Conservation (phyloP, 1,140 invertebrate genomes). For the Pseudomyrmex dendroicus region DNA sequence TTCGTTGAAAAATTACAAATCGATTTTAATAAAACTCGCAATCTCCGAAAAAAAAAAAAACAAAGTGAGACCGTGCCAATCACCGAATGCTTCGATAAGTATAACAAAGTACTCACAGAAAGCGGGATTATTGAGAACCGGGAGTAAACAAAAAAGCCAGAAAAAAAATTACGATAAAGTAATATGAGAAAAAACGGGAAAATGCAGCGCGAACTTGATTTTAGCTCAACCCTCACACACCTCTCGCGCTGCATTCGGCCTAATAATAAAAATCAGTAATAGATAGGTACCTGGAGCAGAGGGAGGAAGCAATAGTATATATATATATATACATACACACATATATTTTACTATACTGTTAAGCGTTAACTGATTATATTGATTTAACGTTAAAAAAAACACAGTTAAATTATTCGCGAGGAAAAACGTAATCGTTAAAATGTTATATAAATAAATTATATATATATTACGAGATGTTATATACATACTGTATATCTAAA, state of each 20-base stretch:
- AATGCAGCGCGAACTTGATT: constrained; percentile 22
- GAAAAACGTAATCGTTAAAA: constrained; percentile 58
- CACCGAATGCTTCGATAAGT: not conserved
- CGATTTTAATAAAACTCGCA: not conserved
- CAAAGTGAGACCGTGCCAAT: not conserved
- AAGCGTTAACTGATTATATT: constrained; percentile 44
- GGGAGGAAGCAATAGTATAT: constrained; percentile 75
- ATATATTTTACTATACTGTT: constrained; percentile 72
- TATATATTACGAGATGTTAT: constrained; percentile 41
- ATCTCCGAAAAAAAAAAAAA: not conserved
- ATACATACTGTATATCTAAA: constrained; percentile 36
- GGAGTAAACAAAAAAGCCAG: not conserved
- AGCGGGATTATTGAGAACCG: not conserved
- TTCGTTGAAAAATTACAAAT: no score
- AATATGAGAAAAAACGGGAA: constrained; percentile 3
- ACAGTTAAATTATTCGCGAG: constrained; percentile 54
- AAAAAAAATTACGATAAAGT: not conserved
- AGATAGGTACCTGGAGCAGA: not conserved
- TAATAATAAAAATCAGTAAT: constrained; percentile 62
- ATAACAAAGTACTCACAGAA: constrained; percentile 6
- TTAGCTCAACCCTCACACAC: constrained; percentile 36
- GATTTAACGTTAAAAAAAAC: constrained; percentile 19
- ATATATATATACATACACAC: constrained; percentile 53
- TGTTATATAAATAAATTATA: not conserved
- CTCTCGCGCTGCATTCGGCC: constrained; percentile 60